Base-by-base conservation (phyloP, 2,888 invertebrate genomes). In the Cheilosia grossa region DNA sequence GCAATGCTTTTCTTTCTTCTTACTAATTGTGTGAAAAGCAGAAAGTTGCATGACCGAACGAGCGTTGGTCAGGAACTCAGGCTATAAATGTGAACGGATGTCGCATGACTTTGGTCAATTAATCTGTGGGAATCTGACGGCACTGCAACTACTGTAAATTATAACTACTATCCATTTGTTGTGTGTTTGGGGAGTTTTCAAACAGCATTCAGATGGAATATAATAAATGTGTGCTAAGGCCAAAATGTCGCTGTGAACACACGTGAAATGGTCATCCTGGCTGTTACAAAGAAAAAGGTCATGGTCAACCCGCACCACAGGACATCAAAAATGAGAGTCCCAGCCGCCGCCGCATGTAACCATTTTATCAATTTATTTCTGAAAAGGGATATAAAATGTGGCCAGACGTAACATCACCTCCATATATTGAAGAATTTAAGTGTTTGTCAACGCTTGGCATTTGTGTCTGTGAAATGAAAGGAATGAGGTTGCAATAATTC, bases 31-130 rank as follows among this genome's bases (percentile, higher is more conserved):
- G 40, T 67, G 72, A 54, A 42, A 53, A 61, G 53, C 13, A n/a
- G 49, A 49, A 47, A 54, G n/a, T 51, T 67, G 49, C 54, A n/a
- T 64, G 58, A 37, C 75, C 67, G 33, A 27, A 27, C 2, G 19
- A 19, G 17, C 4, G 19, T 21, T 54, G 17, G 27, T 40, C 13
- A 37, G 33, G 10, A 5, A 53, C 7, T 15, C 2, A 0, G 49
- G 49, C 0, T 27, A 1, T 4, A 19, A 21, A 19, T 2, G 4
- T 4, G 19, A 40, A 51, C 13, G 53, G 66, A 53, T 70, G 56
- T 58, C 58, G 70, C 70, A 72, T 64, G 54, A 42, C 58, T 63
- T 63, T 56, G 49, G 47, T 40, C 27, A 21, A 54, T 78, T 49
- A 56, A 63, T 63, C 30, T 49, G 9, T 6, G 53, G 24, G 15